Base-by-base conservation (phyloP, 1,140 invertebrate species). In the Yoshiicerus persimilis region DNA sequence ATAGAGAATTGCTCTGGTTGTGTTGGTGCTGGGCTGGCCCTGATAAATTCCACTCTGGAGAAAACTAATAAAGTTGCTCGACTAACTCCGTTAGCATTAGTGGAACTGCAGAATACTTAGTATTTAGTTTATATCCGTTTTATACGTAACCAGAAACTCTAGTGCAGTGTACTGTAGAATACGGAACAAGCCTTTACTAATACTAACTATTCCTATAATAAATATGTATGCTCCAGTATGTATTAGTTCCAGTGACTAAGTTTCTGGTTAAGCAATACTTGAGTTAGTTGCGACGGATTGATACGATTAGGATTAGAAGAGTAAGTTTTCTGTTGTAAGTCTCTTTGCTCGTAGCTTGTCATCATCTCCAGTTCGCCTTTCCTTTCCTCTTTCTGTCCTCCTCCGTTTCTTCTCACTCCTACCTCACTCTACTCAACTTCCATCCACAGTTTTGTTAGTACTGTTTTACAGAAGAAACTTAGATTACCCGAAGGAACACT, bases 31-130 rank as follows among this genome's bases (percentile, higher is more conserved):
- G 20, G 75, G 6, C 30, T 80, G 20, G 75, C 75, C 75, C 75
- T 80, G 75, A 80, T 80, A 80, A 80, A 80, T 80, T 80, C 75
- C 23, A n/a, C 75, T 80, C 75, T 80, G 75, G 75, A 80, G 75
- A 80, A 38, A 80, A 80, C 75, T 80, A 80, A 80, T 80, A 80
- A 80, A 80, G 75, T 80, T 80, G 32, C 75, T 80, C 25, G 75
- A 80, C 30, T 80, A 80, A 80, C 75, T 80, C 75, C n/a, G 47
- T 56, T 56, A 56, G 16, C 27, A 27, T 30, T 70, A 27, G 64
- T 11, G 64, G 27, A 66, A 66, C 23, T 66, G 27, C 25, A n/a
- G 64, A 66, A 66, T 66, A 66, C 23, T 66, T 66, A 47, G 41
- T 66, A 47, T 47, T 47, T 47, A 16, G 39, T 75, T 34, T 9